Base-by-base conservation (phyloP, 2,888 invertebrate genomes). In the Pterostichus niger region DNA sequence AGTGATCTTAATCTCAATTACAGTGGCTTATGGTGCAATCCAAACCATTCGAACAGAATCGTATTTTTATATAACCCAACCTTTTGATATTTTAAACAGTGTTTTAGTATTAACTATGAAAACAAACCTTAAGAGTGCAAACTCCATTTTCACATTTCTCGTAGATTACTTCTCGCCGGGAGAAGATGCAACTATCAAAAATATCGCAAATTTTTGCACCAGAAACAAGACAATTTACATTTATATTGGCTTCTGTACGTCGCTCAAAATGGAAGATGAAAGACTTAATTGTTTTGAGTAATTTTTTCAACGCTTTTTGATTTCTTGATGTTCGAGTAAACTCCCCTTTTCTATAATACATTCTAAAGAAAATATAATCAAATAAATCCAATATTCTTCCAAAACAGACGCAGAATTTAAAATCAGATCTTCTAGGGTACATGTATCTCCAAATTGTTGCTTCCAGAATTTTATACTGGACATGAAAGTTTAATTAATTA, bases 191-290 rank as follows among this genome's bases (percentile, higher is more conserved):
- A 40, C 40, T 40, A 13, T 68, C 64, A 35, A 68, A 40, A 68
- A 68, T 68, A 40, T 68, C 64, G 13, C 64, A 68, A 15, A 68
- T 68, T 68, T 68, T 68, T 6, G 64, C 64, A 40, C 64, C 64
- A 68, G 64, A 68, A 1, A 68, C 64, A 15, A 13, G 35, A 40
- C 64, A 68, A 35, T 68, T 35, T 10, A 0, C 9, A 15, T 68
- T 68, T 1, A 68, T 13, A n/a, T 68, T n/a, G 3, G 13, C 7
- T 40, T 68, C 64, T 6, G 40, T 40, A n/a, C 13, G 11, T n/a
- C 35, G 64, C 13, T 68, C 64, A 7, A 68, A 68, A 15, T 68
- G 35, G 10, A 13, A 68, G 35, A 40, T 68, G n/a, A 68, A 68
- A n/a, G 35, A 13, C 35, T 17, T 35, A 5, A 7, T 35, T 13